These are phyloP conservation scores for Gobiocypris rarus DNA, from an alignment of 2,113 vertebrate species.

Conservation along the genomic window DNA sequence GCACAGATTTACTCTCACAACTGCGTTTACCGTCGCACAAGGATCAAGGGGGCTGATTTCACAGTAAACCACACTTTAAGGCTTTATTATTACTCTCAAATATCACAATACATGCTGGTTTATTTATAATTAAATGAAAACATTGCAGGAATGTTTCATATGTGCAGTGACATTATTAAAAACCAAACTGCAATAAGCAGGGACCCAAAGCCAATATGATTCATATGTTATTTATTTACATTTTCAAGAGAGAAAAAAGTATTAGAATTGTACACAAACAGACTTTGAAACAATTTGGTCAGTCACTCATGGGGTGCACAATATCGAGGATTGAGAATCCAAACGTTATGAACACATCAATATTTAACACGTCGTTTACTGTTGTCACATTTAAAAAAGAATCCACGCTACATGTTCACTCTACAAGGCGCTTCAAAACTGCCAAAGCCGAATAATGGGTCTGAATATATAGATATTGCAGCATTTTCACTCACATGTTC, in stretches of 20 bases:
- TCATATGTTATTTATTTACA: slow-evolving; percentile 45
- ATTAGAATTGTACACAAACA: slow-evolving; percentile 20
- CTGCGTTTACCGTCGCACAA: neutral
- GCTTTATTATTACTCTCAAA: neutral
- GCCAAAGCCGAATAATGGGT: slow-evolving; percentile 18
- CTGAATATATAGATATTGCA: neutral
- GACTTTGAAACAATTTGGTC: slow-evolving; percentile 29
- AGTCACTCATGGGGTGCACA: slow-evolving; percentile 14
- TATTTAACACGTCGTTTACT: neutral
- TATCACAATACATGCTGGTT: neutral
- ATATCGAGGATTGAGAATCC: neutral
- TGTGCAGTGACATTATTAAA: neutral
- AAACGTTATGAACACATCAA: neutral
- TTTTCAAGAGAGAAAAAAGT: neutral
- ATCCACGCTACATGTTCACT: slow-evolving; percentile 15
- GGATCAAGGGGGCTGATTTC: slow-evolving; percentile 42
- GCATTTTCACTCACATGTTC: neutral
- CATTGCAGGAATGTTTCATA: slow-evolving; percentile 34
- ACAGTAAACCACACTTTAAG: slow-evolving; percentile 39
- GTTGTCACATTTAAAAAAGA: neutral
- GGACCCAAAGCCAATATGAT: slow-evolving; percentile 20
- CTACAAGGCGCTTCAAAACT: slow-evolving; percentile 33
- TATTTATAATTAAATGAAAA: neutral
- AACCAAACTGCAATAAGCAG: neutral
- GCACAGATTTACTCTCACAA: slow-evolving; percentile 28